Evolutionary conservation across 2,113 vertebrate species (phyloP).

Genomic region (Thamnophis sirtalis): DNA sequence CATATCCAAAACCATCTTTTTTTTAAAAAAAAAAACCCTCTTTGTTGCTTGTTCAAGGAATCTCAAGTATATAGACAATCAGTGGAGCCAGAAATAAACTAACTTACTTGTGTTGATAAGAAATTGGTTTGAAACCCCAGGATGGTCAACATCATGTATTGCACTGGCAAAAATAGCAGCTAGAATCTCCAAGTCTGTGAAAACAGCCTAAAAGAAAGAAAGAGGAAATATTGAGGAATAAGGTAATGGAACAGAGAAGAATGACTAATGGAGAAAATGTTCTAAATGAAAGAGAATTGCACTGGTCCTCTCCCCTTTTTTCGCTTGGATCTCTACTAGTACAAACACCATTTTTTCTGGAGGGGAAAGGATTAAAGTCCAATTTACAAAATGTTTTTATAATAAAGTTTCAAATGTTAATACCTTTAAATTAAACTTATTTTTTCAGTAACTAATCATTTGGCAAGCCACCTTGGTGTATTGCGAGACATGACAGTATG

Average conservation of each 20-base stretch:
- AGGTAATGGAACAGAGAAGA: not conserved
- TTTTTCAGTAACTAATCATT: not conserved
- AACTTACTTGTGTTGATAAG: slow-evolving; percentile 99
- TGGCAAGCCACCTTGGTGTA: not conserved
- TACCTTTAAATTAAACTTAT: not conserved
- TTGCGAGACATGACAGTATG: not conserved
- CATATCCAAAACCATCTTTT: not conserved
- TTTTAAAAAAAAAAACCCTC: too few relatives aligned
- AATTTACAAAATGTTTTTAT: not conserved
- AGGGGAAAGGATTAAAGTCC: not conserved
- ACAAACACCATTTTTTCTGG: not conserved
- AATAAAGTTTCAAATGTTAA: not conserved
- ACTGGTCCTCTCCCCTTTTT: not conserved
- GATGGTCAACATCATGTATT: slow-evolving; percentile 98
- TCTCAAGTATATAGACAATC: slow-evolving; percentile 12
- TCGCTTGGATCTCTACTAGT: not conserved
- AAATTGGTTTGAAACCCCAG: slow-evolving; percentile 98
- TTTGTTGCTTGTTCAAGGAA: not conserved
- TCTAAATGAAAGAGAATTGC: not conserved
- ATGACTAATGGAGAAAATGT: not conserved
- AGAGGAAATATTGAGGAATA: slow-evolving; percentile 27
- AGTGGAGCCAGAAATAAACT: slow-evolving; percentile 7
- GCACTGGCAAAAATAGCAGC: slow-evolving; percentile 99
- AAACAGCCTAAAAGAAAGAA: slow-evolving; percentile 82
- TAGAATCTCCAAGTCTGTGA: slow-evolving; percentile 98